These are phyloP conservation scores for Ichneumoninae sp. DNA, from an alignment of 2,888 invertebrate species.

Conservation along the genomic window DNA sequence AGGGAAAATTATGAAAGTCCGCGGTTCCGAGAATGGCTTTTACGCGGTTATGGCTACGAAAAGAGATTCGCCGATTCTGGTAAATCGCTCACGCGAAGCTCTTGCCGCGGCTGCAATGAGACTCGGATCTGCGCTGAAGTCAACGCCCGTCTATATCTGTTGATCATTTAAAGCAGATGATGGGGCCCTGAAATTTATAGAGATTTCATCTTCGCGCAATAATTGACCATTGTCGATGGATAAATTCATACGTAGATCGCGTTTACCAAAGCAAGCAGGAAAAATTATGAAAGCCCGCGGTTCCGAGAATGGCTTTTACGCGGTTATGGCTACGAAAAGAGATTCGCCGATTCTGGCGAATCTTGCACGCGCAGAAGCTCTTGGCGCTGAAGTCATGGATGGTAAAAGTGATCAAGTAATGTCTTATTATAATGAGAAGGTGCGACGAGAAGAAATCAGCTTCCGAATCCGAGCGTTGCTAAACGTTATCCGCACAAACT, in stretches of 20 bases:
- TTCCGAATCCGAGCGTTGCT: background rate
- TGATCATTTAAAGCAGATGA: conserved; percentile 75
- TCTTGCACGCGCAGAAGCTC: too few species aligned
- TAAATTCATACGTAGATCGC: background rate
- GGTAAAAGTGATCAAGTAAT: too few species aligned
- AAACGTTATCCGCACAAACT: background rate
- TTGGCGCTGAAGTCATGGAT: too few species aligned
- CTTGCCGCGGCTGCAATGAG: too few species aligned
- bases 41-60: background rate
- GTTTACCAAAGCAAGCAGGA: background rate
- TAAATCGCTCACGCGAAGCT: too few species aligned
- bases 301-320: too few species aligned
- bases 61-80: background rate
- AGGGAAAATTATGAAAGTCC: background rate
- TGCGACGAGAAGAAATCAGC: too few species aligned
- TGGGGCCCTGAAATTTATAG: conserved; percentile 14
- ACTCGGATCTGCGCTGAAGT: too few species aligned
- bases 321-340: too few species aligned
- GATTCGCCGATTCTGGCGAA: too few species aligned
- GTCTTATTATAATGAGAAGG: too few species aligned
- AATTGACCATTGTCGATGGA: conserved; percentile 75
- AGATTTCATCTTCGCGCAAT: conserved; percentile 69
- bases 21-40: background rate
- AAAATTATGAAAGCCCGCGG: background rate
- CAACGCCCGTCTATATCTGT: conserved; percentile 62